Evolutionary conservation across 2,888 invertebrate species (phyloP).

Genomic region (Gibbula magus): DNA sequence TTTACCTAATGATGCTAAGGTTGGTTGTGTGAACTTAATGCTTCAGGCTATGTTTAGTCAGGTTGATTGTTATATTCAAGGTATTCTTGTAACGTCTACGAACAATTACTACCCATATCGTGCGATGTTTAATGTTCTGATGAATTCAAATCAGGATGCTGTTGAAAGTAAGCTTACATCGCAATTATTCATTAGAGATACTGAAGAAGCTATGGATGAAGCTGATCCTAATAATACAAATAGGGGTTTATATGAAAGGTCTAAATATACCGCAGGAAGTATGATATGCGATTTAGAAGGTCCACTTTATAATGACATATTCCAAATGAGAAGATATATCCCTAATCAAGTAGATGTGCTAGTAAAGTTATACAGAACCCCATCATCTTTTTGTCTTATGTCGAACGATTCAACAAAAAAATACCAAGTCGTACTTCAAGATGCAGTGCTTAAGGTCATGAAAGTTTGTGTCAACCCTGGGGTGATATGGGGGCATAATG

Average conservation of each 20-base stretch:
- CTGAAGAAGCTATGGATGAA: too few relatives aligned
- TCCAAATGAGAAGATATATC: slow-evolving; percentile 27
- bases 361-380: too few relatives aligned
- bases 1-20: too few relatives aligned
- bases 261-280: slow-evolving; percentile 14
- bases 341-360: slow-evolving; percentile 36
- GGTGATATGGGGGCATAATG: slow-evolving; percentile 36
- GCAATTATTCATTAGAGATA: too few relatives aligned
- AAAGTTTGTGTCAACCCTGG: slow-evolving; percentile 33
- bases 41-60: too few relatives aligned
- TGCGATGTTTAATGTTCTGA: too few relatives aligned
- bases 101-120: too few relatives aligned
- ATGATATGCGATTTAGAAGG: slow-evolving; percentile 27
- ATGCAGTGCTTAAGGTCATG: background rate
- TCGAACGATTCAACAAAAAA: background rate
- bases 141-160: too few relatives aligned
- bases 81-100: too few relatives aligned
- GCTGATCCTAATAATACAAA: background rate
- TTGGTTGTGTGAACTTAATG: too few relatives aligned
- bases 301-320: slow-evolving; percentile 28
- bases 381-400: slow-evolving; percentile 28
- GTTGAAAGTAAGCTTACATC: too few relatives aligned
- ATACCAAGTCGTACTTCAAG: background rate
- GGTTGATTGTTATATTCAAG: too few relatives aligned
- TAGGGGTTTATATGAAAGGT: slow-evolving; percentile 15